These are phyloP conservation scores for Oncorhynchus keta DNA, from an alignment of 2,113 vertebrate genomes.

Conservation along the genomic window DNA sequence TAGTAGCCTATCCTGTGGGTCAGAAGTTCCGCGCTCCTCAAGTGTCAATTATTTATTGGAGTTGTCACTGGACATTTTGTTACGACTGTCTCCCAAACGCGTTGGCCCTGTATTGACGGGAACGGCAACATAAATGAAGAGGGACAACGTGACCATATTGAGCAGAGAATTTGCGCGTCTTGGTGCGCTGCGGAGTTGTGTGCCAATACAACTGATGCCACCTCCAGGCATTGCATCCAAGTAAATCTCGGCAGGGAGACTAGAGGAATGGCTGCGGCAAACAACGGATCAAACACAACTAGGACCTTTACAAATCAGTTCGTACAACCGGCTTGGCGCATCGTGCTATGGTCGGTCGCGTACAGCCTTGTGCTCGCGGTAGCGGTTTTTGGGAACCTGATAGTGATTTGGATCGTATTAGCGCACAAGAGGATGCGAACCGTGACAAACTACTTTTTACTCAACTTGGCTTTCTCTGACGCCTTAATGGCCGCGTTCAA, in stretches of 20 bases:
- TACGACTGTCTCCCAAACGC: too few relatives aligned
- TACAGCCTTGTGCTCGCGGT: slow-evolving; percentile 80
- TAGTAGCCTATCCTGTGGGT: too few relatives aligned
- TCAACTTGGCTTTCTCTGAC: slow-evolving; percentile 85
- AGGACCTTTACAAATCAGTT: slow-evolving; percentile 82
- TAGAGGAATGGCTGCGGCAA: slow-evolving; percentile 19
- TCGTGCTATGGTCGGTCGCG: slow-evolving; percentile 82
- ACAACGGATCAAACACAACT: slow-evolving; percentile 33
- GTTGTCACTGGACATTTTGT: too few relatives aligned
- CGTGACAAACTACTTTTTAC: slow-evolving; percentile 84
- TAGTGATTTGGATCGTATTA: slow-evolving; percentile 87
- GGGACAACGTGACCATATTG: too few relatives aligned
- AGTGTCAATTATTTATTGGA: too few relatives aligned
- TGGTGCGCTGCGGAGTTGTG: slow-evolving; percentile 2
- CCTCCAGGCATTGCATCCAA: not conserved
- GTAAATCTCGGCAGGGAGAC: not conserved
- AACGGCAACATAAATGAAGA: too few relatives aligned
- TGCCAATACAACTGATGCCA: not conserved
- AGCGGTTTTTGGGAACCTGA: slow-evolving; percentile 81
- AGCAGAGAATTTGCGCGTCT: too few relatives aligned
- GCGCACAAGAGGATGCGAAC: slow-evolving; percentile 87
- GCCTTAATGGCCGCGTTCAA: slow-evolving; percentile 86
- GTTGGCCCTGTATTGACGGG: too few relatives aligned
- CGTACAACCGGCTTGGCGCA: slow-evolving; percentile 82
- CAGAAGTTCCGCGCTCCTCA: too few relatives aligned